A percentile compares a stretch with the other conserved stretches of the same genome.
Conservation (phyloP, 2,113 vertebrate species). For the Anguilla rostrata region DNA sequence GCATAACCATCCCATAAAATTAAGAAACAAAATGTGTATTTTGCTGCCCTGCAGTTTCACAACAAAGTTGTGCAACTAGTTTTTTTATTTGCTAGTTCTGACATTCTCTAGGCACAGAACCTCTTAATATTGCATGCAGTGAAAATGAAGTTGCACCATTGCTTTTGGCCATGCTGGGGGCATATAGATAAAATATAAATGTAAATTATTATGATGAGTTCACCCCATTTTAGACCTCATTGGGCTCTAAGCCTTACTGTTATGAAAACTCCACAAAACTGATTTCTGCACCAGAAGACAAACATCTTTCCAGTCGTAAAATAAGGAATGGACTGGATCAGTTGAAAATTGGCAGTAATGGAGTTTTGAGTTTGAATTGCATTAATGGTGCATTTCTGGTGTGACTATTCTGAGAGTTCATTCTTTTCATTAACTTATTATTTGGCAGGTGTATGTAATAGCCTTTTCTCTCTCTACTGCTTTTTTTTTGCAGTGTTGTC, state of each 20-base stretch:
- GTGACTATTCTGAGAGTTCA: not conserved
- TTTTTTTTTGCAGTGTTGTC: constrained; percentile 21
- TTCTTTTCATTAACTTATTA: not conserved
- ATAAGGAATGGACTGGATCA: not conserved
- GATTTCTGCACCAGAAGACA: not conserved
- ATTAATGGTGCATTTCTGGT: not conserved
- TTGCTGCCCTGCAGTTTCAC: not conserved
- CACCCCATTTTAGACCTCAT: too few species aligned
- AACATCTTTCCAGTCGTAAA: not conserved
- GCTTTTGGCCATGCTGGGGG: not conserved
- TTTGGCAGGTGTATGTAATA: not conserved
- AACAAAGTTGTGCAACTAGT: not conserved
- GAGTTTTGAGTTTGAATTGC: not conserved
- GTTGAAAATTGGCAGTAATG: not conserved
- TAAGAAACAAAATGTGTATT: not conserved
- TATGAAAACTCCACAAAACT: not conserved
- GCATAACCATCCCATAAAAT: not conserved
- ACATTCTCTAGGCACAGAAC: not conserved
- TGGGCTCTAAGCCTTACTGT: not conserved
- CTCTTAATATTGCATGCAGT: not conserved
- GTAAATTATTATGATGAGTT: too few species aligned
- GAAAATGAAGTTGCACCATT: not conserved
- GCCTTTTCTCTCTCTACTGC: not conserved
- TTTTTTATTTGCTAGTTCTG: not conserved
- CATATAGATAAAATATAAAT: too few species aligned